These are phyloP conservation scores for Notothenia coriiceps DNA, from an alignment of 2,113 vertebrate genomes.

Conservation along the genomic window DNA sequence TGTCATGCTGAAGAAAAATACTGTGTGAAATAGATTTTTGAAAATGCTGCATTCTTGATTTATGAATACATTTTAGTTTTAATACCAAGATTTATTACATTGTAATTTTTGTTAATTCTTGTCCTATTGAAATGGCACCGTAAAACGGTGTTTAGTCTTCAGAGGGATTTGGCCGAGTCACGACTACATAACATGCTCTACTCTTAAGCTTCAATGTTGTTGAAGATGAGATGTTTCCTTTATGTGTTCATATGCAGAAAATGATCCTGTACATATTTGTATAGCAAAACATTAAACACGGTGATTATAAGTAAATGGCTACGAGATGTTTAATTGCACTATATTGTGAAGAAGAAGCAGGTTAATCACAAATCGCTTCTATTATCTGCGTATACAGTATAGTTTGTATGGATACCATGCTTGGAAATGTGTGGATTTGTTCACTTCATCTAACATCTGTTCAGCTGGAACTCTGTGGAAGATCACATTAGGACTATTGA, in stretches of 20 bases:
- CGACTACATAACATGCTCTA: not conserved
- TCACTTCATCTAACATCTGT: no score
- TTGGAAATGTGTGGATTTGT: no score
- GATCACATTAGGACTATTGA: no score
- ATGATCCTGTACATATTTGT: constrained; percentile 51
- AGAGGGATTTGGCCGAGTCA: not conserved
- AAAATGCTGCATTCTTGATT: not conserved
- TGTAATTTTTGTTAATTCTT: not conserved
- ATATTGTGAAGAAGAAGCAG: not conserved
- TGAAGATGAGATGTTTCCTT: constrained; percentile 14
- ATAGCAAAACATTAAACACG: constrained; percentile 55
- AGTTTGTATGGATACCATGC: not conserved
- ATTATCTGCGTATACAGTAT: not conserved
- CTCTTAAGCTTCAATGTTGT: not conserved
- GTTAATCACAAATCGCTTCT: not conserved
- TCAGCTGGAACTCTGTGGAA: no score
- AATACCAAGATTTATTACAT: not conserved
- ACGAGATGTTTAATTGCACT: not conserved
- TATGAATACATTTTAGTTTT: not conserved
- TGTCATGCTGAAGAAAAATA: not conserved
- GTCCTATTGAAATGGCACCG: not conserved
- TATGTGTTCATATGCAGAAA: constrained; percentile 36
- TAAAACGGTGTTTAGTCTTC: not conserved
- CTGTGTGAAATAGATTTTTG: not conserved
- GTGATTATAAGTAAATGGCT: constrained; percentile 3